These are phyloP conservation scores for Quadriops clusia DNA, from an alignment of 2,888 invertebrate species.

Conservation along the genomic window DNA sequence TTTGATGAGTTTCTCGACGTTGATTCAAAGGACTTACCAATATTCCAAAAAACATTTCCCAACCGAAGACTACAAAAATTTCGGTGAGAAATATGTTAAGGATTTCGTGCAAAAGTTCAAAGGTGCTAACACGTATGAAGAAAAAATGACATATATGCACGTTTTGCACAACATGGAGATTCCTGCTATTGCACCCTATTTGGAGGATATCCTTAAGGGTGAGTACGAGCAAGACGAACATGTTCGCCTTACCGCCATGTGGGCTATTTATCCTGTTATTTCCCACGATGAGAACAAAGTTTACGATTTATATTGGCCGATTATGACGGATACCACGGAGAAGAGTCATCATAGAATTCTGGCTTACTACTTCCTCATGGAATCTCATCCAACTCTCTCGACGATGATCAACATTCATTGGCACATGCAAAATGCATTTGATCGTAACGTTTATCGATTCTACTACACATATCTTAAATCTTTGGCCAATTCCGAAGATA, in stretches of 20 bases:
- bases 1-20: slow-evolving; percentile 36
- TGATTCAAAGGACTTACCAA: slow-evolving; percentile 17
- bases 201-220: slow-evolving; percentile 35
- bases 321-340: no score
- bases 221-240: slow-evolving; percentile 27
- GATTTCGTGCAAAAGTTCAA: slow-evolving; percentile 22
- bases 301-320: no score
- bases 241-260: slow-evolving; percentile 35
- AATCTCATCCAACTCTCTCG: slow-evolving; percentile 28
- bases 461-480: slow-evolving; percentile 36
- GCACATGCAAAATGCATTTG: slow-evolving; percentile 35
- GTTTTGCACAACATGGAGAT: slow-evolving; percentile 38
- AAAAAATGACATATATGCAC: slow-evolving; percentile 35
- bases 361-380: slow-evolving; percentile 35
- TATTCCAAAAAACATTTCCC: slow-evolving; percentile 5
- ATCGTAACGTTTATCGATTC: slow-evolving; percentile 37
- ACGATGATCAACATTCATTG: slow-evolving; percentile 33
- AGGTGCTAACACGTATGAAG: slow-evolving; percentile 24
- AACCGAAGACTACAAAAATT: slow-evolving; percentile 13
- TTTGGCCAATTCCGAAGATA: slow-evolving; percentile 33
- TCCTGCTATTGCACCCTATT: slow-evolving; percentile 28
- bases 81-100: slow-evolving; percentile 22
- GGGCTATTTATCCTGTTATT: slow-evolving; percentile 31
- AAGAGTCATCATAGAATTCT: no score
- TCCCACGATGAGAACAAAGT: no score